Percentiles rank a stretch among this genome's conserved stretches.
These are phyloP conservation scores for Macrotrachela quadricornifera DNA, from an alignment of 1,140 invertebrate species.

Conservation along the genomic window DNA sequence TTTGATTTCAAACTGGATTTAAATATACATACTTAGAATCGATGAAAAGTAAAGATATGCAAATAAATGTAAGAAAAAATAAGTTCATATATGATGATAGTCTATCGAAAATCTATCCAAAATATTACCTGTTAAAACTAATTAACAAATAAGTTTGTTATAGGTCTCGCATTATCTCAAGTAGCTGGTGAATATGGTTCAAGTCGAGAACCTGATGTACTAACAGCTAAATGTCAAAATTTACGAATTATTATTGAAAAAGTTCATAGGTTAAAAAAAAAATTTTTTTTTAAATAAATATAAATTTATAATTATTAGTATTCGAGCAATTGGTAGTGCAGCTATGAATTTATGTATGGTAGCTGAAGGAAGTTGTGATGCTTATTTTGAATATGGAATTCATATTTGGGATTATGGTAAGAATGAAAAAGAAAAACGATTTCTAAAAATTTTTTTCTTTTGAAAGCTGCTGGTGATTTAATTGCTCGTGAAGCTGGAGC, in stretches of 20 bases:
- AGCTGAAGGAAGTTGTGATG: conserved; percentile 60
- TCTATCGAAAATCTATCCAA: conserved; percentile 18
- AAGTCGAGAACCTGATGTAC: conserved; percentile 48
- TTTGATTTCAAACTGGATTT: no score
- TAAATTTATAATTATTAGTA: conserved; percentile 29
- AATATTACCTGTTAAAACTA: not conserved
- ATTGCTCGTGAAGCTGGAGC: conserved; percentile 78
- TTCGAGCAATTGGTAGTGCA: conserved; percentile 60
- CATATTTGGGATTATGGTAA: conserved; percentile 20
- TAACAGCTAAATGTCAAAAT: conserved; percentile 51
- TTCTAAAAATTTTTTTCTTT: no score
- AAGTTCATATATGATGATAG: conserved; percentile 18
- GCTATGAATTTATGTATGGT: conserved; percentile 79
- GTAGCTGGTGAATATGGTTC: conserved; percentile 63
- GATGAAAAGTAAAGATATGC: no score
- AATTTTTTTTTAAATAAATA: not conserved
- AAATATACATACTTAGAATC: no score
- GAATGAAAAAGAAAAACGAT: no score
- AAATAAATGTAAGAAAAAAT: no score
- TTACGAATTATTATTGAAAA: conserved; percentile 40
- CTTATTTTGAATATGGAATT: conserved; percentile 53
- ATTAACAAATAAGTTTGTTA: conserved; percentile 12
- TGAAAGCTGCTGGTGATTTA: conserved; percentile 40
- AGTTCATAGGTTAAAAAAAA: conserved; percentile 50
- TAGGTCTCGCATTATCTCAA: conserved; percentile 49